These are phyloP conservation scores for Calameuta pallipes DNA, from an alignment of 2,888 invertebrate genomes.

Conservation along the genomic window DNA sequence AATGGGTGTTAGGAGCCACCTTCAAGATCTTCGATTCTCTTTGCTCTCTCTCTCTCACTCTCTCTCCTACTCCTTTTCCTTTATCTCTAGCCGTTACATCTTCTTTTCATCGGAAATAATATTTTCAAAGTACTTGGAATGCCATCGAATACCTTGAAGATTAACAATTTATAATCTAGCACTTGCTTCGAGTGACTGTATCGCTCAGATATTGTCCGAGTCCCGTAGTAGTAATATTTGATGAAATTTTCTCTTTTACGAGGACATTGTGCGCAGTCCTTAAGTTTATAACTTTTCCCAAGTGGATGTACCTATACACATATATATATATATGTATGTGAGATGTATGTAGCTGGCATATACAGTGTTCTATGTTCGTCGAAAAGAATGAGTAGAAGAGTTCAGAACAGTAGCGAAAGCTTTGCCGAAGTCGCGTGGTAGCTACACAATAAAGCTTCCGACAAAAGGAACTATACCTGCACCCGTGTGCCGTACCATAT, in stretches of 20 bases:
- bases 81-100: neutral
- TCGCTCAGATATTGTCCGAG: slow-evolving; percentile 34
- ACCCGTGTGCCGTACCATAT: neutral
- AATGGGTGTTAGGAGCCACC: neutral
- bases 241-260: slow-evolving; percentile 53
- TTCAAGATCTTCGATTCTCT: neutral
- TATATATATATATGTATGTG: too few species aligned
- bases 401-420: neutral
- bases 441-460: neutral
- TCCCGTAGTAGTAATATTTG: slow-evolving; percentile 40
- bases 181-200: slow-evolving; percentile 5
- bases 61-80: neutral
- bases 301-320: neutral
- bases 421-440: neutral
- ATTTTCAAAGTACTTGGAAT: neutral
- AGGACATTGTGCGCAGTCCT: slow-evolving; percentile 15
- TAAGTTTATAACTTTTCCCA: slow-evolving; percentile 6
- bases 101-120: neutral
- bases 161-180: neutral
- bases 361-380: neutral
- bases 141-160: neutral
- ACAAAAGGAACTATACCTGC: too few species aligned
- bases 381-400: neutral
- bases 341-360: neutral
- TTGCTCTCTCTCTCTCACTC: neutral